Evolutionary conservation across 1,140 invertebrate genomes (phyloP).

Genomic region (Drosophila seguyi): DNA sequence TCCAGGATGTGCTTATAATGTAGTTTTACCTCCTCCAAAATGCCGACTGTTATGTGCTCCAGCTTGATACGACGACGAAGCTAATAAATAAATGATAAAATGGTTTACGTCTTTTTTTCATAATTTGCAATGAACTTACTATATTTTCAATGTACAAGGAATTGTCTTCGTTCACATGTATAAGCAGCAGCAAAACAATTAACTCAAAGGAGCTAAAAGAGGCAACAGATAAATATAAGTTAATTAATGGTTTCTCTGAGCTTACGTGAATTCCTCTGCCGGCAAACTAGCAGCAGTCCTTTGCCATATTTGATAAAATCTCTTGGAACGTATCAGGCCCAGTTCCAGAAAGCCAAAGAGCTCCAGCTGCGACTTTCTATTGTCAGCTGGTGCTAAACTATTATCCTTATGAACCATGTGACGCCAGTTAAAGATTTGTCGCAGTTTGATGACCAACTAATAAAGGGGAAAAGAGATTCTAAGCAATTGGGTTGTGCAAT

Average conservation of each 20-base stretch:
- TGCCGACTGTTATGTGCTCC: constrained; percentile 81
- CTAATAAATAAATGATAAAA: constrained; percentile 20
- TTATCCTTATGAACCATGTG: constrained; percentile 18
- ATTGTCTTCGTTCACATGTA: constrained; percentile 80
- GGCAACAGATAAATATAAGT: background rate
- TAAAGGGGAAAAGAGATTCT: background rate
- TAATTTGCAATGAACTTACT: constrained; percentile 54
- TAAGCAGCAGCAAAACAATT: constrained; percentile 84
- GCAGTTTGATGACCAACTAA: constrained; percentile 68
- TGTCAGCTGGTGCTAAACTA: constrained; percentile 21
- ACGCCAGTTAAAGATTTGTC: constrained; percentile 69
- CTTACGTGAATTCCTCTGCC: constrained; percentile 53
- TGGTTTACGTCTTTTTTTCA: background rate
- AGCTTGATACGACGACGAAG: constrained; percentile 80
- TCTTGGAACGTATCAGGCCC: constrained; percentile 69
- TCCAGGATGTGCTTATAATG: constrained; percentile 84
- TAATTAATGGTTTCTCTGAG: fast-evolving
- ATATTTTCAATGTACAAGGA: constrained; percentile 84
- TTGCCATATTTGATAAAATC: constrained; percentile 77
- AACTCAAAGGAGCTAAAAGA: constrained; percentile 84
- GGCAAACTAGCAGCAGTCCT: constrained; percentile 56
- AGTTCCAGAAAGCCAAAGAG: constrained; percentile 69
- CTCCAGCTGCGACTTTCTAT: constrained; percentile 65
- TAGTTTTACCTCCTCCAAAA: constrained; percentile 79
- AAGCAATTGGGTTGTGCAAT: background rate